Conservation (phyloP, 2,113 vertebrate genomes). For the Rutilus rutilus region DNA sequence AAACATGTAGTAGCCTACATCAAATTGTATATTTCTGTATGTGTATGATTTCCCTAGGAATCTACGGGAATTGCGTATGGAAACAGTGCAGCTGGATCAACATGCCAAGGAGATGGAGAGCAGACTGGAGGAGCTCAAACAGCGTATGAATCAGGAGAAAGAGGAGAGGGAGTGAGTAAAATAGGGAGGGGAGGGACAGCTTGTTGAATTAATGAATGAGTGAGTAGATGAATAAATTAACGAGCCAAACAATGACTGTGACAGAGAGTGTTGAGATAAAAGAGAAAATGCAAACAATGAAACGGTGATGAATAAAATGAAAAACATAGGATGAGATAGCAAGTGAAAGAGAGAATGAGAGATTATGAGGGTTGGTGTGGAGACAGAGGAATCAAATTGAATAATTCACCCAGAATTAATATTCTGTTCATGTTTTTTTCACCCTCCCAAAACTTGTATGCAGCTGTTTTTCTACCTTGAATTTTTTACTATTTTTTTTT, state of each 20-base stretch:
- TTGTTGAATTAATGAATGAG: conserved; percentile 44
- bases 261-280: conserved; percentile 6
- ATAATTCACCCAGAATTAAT: background rate
- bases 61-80: conserved; percentile 77
- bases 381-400: background rate
- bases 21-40: background rate
- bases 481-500: too few species aligned
- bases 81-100: conserved; percentile 79
- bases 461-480: background rate
- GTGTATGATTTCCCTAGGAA: conserved; percentile 72
- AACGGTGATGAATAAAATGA: background rate
- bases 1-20: background rate
- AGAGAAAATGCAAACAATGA: conserved; percentile 22
- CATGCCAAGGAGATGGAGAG: conserved; percentile 85
- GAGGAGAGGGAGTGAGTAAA: conserved; percentile 84
- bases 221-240: conserved; percentile 31
- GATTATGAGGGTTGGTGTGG: background rate
- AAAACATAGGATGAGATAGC: conserved; percentile 15
- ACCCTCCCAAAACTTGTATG: background rate
- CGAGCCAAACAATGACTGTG: conserved; percentile 3
- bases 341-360: conserved; percentile 23
- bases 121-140: conserved; percentile 81
- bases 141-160: conserved; percentile 83
- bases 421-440: background rate
- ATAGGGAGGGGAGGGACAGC: background rate